Evolutionary conservation across 2,797 vertebrate genomes (phyloP), one percentile per base, ranked within the genome.

Genomic region (Microcaecilia unicolor): DNA sequence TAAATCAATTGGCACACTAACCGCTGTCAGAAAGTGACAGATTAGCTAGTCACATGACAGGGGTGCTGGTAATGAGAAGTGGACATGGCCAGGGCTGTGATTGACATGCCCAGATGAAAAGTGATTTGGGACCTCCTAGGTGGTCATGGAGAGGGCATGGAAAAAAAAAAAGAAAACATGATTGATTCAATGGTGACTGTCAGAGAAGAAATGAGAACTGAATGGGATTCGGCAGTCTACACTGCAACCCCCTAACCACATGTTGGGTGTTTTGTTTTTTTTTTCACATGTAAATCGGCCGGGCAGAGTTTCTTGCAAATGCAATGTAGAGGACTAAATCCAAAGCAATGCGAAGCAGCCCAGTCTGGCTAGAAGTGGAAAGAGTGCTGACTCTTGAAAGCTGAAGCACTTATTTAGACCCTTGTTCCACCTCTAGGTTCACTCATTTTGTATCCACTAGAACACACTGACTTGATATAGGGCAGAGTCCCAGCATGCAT

Each of bases 271-370:
- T 86, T 55, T 72, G 61, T n/a, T n/a, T 54, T 75, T 84, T 87
- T 88, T 92, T n/a, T n/a, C 84, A 81, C 83, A 95, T 96, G 92
- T 83, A 92, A 92, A 96, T 96, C 82, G 84, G n/a, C n/a, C n/a
- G n/a, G n/a, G n/a, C n/a, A n/a, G 67, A 56, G 55, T 63, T 69
- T 75, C 79, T 78, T 64, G 58, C 64, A 64, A 77, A 80, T 77
- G 62, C 73, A 74, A 75, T 28, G 51, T 29, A 34, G 37, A 63
- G 73, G 73, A 70, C 62, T 48, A 53, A 55, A 52, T 21, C n/a
- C n/a, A n/a, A n/a, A n/a, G n/a, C n/a, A n/a, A n/a, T n/a, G n/a
- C n/a, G n/a, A n/a, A n/a, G n/a, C n/a, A n/a, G n/a, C n/a, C n/a
- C n/a, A 44, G 38, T 28, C 42, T 43, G 43, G 42, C 41, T 31